Conservation (phyloP, 2,113 vertebrate species). For the Silurus glanis region DNA sequence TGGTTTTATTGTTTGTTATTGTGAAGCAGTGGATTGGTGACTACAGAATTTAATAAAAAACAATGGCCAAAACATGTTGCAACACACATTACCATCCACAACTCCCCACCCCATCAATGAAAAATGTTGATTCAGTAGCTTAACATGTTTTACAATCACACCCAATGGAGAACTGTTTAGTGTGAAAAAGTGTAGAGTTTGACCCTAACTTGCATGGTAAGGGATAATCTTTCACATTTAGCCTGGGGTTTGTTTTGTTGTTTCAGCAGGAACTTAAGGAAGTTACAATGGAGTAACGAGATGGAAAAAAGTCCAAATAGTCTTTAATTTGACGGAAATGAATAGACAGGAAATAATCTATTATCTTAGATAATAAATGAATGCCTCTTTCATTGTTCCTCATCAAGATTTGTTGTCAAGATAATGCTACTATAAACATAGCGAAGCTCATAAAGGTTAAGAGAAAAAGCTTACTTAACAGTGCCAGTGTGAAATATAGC, state of each 20-base stretch:
- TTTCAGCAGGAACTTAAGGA: constrained; percentile 78
- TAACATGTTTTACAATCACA: constrained; percentile 79
- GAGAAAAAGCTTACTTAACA: constrained; percentile 10
- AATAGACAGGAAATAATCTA: constrained; percentile 69
- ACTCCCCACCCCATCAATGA: constrained; percentile 67
- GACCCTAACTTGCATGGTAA: constrained; percentile 71
- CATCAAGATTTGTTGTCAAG: constrained; percentile 59
- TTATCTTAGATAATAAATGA: constrained; percentile 63
- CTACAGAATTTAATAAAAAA: constrained; percentile 73
- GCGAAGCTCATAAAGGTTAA: constrained; percentile 16
- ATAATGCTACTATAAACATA: constrained; percentile 60
- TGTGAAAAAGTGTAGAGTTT: constrained; percentile 76
- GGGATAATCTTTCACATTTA: constrained; percentile 77
- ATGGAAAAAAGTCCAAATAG: constrained; percentile 66
- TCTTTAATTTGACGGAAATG: constrained; percentile 69
- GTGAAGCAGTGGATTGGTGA: constrained; percentile 64
- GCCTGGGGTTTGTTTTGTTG: constrained; percentile 80
- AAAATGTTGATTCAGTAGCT: constrained; percentile 75
- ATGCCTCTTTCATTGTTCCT: constrained; percentile 58
- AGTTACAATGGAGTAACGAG: constrained; percentile 67
- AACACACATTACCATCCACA: constrained; percentile 72
- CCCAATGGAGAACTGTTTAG: constrained; percentile 76
- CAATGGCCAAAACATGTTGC: constrained; percentile 79
- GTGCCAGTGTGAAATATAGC: background rate
- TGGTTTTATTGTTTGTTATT: constrained; percentile 49